Conservation (phyloP, 2,888 invertebrate species). For the Uloborus plumipes region DNA sequence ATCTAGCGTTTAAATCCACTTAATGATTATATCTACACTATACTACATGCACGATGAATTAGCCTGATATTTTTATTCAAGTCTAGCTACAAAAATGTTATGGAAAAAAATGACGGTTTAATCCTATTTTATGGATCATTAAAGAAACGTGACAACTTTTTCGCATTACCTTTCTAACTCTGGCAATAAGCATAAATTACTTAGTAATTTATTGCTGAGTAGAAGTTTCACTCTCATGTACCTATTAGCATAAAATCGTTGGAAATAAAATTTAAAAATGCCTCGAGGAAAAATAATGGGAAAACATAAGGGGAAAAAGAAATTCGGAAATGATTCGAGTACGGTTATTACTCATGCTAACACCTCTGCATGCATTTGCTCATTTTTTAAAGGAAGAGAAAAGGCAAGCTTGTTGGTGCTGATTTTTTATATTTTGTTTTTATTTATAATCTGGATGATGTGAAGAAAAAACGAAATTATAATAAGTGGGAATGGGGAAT, state of each 20-base stretch:
- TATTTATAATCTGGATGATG: too few species aligned
- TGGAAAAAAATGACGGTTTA: slow-evolving; percentile 23
- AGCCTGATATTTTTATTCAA: slow-evolving; percentile 39
- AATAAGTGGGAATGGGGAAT: too few species aligned
- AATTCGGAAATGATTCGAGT: slow-evolving; percentile 11
- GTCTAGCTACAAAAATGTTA: slow-evolving; percentile 15
- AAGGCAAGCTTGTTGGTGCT: too few species aligned
- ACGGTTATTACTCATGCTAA: slow-evolving; percentile 30
- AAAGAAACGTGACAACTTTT: slow-evolving; percentile 46
- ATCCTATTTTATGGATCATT: slow-evolving; percentile 59
- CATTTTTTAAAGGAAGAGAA: slow-evolving; percentile 24
- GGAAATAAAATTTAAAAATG: neutral
- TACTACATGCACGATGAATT: slow-evolving; percentile 18
- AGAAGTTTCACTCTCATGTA: slow-evolving; percentile 13
- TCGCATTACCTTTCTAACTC: slow-evolving; percentile 29
- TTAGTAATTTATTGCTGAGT: slow-evolving; percentile 33
- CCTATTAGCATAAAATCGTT: slow-evolving; percentile 35
- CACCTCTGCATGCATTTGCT: slow-evolving; percentile 11
- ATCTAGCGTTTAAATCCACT: too few species aligned
- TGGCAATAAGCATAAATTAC: slow-evolving; percentile 23
- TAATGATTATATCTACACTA: slow-evolving; percentile 2
- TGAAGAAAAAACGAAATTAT: too few species aligned
- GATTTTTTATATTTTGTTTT: too few species aligned
- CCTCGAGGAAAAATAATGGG: neutral
- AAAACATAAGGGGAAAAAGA: slow-evolving; percentile 11